These are phyloP conservation scores for Manacus vitellinus DNA, from an alignment of 2,113 vertebrate species.

Conservation along the genomic window DNA sequence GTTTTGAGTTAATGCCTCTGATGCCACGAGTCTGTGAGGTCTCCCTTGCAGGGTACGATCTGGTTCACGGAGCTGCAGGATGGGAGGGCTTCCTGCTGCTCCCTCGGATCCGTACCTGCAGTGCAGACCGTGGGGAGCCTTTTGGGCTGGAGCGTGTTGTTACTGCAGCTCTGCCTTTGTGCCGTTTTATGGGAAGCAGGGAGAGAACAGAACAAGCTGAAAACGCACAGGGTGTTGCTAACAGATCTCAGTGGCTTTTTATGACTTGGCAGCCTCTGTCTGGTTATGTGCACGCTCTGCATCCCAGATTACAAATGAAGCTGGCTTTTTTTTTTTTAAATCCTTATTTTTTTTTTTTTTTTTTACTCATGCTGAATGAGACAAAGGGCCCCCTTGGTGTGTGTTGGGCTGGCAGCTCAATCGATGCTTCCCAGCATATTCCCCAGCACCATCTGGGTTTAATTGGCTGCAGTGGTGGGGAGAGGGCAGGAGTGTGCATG, in stretches of 20 bases:
- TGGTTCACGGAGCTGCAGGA: rapidly evolving
- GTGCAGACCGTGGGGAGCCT: rapidly evolving
- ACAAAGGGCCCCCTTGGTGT: background rate
- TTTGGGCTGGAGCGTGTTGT: background rate
- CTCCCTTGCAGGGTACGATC: background rate
- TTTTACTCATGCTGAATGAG: background rate
- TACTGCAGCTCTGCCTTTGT: background rate
- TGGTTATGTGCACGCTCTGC: background rate
- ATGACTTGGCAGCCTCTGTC: background rate
- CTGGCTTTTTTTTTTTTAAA: background rate
- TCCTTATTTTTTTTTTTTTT: background rate
- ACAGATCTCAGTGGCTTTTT: background rate
- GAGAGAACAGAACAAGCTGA: background rate
- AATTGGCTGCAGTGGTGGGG: background rate
- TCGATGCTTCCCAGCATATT: background rate
- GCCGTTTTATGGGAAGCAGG: background rate
- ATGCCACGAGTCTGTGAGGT: background rate
- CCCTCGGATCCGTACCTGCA: rapidly evolving
- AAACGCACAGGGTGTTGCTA: background rate
- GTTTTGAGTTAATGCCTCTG: too few relatives aligned
- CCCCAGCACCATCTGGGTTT: background rate
- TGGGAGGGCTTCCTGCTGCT: background rate
- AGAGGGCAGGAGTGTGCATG: rapidly evolving
- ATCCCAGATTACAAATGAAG: background rate
- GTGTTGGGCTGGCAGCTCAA: background rate